Base-by-base conservation (phyloP, 2,113 vertebrate genomes). In the Clinocottus analis region DNA sequence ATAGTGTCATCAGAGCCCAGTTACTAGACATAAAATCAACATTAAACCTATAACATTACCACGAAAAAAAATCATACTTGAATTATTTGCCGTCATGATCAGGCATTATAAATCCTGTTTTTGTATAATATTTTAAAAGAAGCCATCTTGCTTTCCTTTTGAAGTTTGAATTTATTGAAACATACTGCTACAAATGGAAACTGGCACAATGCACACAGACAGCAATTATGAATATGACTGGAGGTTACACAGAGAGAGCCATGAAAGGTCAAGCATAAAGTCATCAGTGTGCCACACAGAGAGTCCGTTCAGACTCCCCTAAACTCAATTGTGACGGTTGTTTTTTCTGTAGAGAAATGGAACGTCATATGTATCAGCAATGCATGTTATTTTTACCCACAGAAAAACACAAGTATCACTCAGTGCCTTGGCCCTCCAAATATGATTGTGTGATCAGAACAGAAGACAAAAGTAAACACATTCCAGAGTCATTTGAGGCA, bases 241-340 rank as follows among this genome's bases (percentile, higher is more conserved):
- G 72, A 85, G 88, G 83, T 90, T 85, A 84, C 67, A 76, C 72
- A 87, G 51, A 71, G 68, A 90, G 69, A 85, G 25, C 61, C 89
- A 73, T 89, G 79, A 91, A 88, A 91, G 88, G 85, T 91, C 80
- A 86, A 65, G 79, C 82, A 81, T 87, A 89, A 88, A 90, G 87
- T 89, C 89, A 82, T 85, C 77, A 84, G 71, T 75, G 62, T 85
- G 75, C 83, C 79, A 84, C 85, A 91, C 77, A 88, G 71, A 85
- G 72, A 85, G 79, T 72, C 76, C 81, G 82, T 89, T 90, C 82
- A 79, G 72, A 84, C 60, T 84, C 53, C 72, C 19, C 58, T 41
- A 65, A 87, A 83, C 69, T 79, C 63, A 87, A 66, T 79, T 87
- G 74, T 85, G 78, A 90, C 64, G 79, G 79, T 86, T 3, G 25